phyloP scores from a whole-genome alignment of 1,140 invertebrate species.

The Colletes gigas region DNA sequence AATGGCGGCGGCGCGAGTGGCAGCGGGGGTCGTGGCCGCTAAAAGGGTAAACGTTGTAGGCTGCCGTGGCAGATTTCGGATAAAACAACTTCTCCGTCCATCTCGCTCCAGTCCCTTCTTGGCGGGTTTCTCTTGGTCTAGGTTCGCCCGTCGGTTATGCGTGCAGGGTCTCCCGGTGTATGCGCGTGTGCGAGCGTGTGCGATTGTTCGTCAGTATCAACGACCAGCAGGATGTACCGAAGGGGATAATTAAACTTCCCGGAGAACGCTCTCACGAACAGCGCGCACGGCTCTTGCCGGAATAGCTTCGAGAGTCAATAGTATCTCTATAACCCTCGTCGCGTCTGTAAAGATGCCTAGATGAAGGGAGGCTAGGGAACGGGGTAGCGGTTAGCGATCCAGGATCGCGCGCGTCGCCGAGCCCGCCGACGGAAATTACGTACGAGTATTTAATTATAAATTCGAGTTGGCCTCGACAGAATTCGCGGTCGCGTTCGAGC shows the following conservation, averaged over 20 bases:
- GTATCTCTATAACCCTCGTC: slow-evolving; percentile 46
- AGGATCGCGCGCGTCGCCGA: slow-evolving; percentile 20
- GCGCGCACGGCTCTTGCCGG: slow-evolving; percentile 9
- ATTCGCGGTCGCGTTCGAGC: slow-evolving; percentile 19
- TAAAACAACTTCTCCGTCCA: slow-evolving; percentile 66
- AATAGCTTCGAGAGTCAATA: slow-evolving; percentile 49
- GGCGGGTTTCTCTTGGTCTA: slow-evolving; percentile 25
- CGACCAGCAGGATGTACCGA: slow-evolving; percentile 60
- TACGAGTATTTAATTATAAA: slow-evolving; percentile 46
- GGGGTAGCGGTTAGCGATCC: not conserved
- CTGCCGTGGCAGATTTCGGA: slow-evolving; percentile 55
- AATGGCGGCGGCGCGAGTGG: slow-evolving; percentile 52
- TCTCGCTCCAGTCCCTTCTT: slow-evolving; percentile 41
- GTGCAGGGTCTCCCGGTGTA: not conserved
- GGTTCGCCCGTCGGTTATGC: not conserved
- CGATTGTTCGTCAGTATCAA: slow-evolving; percentile 57
- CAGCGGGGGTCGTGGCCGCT: slow-evolving; percentile 31
- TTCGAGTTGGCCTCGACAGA: slow-evolving; percentile 12
- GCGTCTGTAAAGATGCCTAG: slow-evolving; percentile 47
- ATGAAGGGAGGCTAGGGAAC: not conserved
- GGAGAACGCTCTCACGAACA: slow-evolving; percentile 52
- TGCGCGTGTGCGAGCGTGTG: not conserved
- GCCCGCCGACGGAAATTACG: slow-evolving; percentile 22
- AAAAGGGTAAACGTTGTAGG: slow-evolving; percentile 68
- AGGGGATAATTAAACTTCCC: slow-evolving; percentile 70